Evolutionary conservation across 2,113 vertebrate species (phyloP).

Genomic region (Glareola pratincola): DNA sequence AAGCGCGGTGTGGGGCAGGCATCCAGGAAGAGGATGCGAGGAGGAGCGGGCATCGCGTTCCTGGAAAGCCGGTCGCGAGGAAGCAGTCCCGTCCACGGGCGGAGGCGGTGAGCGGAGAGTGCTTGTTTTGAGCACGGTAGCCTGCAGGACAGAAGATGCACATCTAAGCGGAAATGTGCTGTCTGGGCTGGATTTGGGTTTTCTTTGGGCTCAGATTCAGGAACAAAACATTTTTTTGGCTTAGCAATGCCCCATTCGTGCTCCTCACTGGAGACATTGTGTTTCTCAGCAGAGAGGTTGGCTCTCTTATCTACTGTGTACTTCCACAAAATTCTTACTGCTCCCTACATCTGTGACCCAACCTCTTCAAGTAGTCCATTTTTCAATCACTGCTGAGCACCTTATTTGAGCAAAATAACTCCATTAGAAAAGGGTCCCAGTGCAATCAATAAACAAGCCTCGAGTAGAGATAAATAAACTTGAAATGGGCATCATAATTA

Average conservation of each 20-base stretch:
- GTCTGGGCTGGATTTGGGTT: background rate
- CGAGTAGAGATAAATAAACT: slow-evolving; percentile 63
- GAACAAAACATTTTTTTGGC: background rate
- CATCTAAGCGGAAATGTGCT: background rate
- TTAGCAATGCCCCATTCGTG: background rate
- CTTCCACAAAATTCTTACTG: slow-evolving; percentile 26
- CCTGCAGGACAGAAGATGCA: background rate
- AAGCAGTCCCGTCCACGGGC: rapidly evolving
- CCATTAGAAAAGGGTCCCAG: slow-evolving; percentile 67
- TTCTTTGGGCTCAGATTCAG: background rate
- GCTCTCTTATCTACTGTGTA: background rate
- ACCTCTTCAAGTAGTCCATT: background rate
- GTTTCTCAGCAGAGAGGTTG: background rate
- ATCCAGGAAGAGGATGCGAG: background rate
- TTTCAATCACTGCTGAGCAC: slow-evolving; percentile 42
- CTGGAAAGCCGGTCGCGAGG: slow-evolving; percentile 4
- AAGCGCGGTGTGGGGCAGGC: background rate
- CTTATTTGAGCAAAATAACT: slow-evolving; percentile 77
- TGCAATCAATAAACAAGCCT: slow-evolving; percentile 73
- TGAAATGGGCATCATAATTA: slow-evolving; percentile 61
- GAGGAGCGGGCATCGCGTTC: background rate
- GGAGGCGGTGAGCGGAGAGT: rapidly evolving
- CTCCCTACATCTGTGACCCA: slow-evolving; percentile 16
- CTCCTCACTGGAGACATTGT: background rate
- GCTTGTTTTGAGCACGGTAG: rapidly evolving